Evolutionary conservation across 2,888 invertebrate species (phyloP), one percentile per base, ranked within the genome.

Genomic region (Anoplius nigerrimus): DNA sequence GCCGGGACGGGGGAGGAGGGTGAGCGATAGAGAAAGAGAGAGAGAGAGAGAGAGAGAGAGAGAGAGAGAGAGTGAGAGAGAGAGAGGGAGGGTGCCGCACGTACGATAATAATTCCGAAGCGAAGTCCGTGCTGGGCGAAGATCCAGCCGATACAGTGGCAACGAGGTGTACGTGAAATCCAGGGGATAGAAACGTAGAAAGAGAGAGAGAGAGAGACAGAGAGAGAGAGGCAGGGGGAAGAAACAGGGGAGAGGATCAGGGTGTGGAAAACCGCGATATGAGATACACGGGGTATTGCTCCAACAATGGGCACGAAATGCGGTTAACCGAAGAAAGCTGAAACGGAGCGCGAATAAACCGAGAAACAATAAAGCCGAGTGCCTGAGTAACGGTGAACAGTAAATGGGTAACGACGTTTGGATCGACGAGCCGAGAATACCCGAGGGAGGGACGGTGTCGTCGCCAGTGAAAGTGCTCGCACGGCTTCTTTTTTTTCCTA

Each of bases 241-340:
- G 18, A 18, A 16, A n/a, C n/a, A n/a, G 18, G 48, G 48, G 16
- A 48, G 48, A 48, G 48, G 18, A 57, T 57, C 42, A 42, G 34
- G 15, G 56, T 34, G 56, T 42, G 45, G 59, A 43, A 79, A 74
- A 63, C 71, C 62, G 42, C 77, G 76, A 61, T 70, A 63, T 62
- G 68, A 74, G 70, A 46, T 55, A 64, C 61, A 51, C 55, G 68
- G 70, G 66, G 72, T 65, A 63, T 72, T 42, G 61, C 69, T 53
- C 43, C 66, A 63, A 74, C 79, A 69, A 79, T 69, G 64, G 71
- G 60, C 56, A 62, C 58, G 71, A 66, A 69, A 73, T 61, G 67
- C 54, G 76, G 76, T 78, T 78, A 79, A 76, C 77, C 71, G 76
- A 78, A 78, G 77, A 69, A 78, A 76, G 73, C 76, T 76, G 76